Percentiles rank a stretch among this genome's conserved stretches.
phyloP scores from a whole-genome alignment of 2,888 invertebrate genomes.

The Iselma pallidipennis region DNA sequence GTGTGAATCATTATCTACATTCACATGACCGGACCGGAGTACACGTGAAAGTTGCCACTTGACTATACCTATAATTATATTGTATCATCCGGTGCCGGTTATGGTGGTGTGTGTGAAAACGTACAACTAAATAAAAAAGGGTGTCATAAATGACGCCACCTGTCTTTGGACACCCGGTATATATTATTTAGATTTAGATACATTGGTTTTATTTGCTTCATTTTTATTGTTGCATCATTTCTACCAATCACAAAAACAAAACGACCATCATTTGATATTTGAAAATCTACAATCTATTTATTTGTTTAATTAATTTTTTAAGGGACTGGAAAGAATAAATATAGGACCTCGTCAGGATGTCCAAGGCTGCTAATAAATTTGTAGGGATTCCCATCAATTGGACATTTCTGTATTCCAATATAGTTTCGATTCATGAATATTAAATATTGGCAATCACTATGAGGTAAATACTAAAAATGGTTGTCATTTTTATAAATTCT shows the following conservation, averaged over 20 bases:
- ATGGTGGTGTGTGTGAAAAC: no score
- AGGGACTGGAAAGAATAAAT: neutral
- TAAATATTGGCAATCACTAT: slow-evolving; percentile 57
- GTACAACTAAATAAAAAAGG: no score
- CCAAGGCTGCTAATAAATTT: slow-evolving; percentile 65
- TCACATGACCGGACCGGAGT: no score
- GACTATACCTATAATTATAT: no score
- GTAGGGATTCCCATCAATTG: slow-evolving; percentile 77
- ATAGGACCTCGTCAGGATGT: slow-evolving; percentile 66
- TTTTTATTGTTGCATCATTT: slow-evolving; percentile 59
- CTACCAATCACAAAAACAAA: slow-evolving; percentile 62
- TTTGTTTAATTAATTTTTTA: slow-evolving; percentile 33
- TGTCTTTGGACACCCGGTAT: no score
- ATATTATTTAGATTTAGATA: slow-evolving; percentile 44
- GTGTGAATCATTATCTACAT: no score
- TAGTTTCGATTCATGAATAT: slow-evolving; percentile 67
- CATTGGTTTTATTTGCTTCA: slow-evolving; percentile 63
- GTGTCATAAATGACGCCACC: no score
- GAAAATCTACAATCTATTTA: slow-evolving; percentile 49
- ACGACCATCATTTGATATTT: slow-evolving; percentile 56
- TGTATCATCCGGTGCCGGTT: no score
- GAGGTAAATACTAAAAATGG: slow-evolving; percentile 53
- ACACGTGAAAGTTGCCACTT: no score
- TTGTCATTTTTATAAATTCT: neutral
- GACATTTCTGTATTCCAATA: slow-evolving; percentile 70